Base-by-base conservation (phyloP, 2,113 vertebrate species). In the Megaleporinus macrocephalus region DNA sequence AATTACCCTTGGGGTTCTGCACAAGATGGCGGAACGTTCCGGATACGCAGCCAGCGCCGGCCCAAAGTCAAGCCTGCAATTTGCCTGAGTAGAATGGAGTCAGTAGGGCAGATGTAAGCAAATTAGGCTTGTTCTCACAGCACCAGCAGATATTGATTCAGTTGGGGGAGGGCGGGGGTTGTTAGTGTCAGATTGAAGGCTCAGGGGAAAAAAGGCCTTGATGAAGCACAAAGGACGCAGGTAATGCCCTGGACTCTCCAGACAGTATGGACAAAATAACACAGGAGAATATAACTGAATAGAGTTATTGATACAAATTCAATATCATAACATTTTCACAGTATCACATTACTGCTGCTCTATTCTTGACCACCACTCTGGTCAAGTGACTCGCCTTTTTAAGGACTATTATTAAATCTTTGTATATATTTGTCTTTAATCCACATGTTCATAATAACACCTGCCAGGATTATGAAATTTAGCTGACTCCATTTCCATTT, bases 61-160 rank as follows among this genome's bases (percentile, higher is more conserved):
- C 62, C 66, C 62, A 75, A 82, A 76, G 59, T 75, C 78, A 66
- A 80, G 33, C 16, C 72, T 44, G 79, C 63, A 85, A 76, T 80
- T 74, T 73, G 27, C 41, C 61, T 44, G 61, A 75, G 75, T 72
- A 73, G 51, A 70, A 77, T 71, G 27, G 30, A 76, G 72, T 55
- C 83, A 85, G 53, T 53, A 74, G 55, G 79, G 47, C 79, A 80
- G 80, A 33, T 61, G 73, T 80, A 69, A 81, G 69, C 73, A 76
- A 68, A 55, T 74, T 80, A 69, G 66, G 55, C 12, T 80, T 18
- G 73, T 79, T 82, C 66, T n/a, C 30, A 69, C 73, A 82, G 36
- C 65, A 30, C 33, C 30, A 68, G 78, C 51, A 81, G 7, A 47
- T 83, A 79, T 83, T 79, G 70, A 80, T 76, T 41, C 16, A 6